These are phyloP conservation scores for Amphimallon solstitiale DNA, from an alignment of 2,888 invertebrate genomes.

Conservation along the genomic window DNA sequence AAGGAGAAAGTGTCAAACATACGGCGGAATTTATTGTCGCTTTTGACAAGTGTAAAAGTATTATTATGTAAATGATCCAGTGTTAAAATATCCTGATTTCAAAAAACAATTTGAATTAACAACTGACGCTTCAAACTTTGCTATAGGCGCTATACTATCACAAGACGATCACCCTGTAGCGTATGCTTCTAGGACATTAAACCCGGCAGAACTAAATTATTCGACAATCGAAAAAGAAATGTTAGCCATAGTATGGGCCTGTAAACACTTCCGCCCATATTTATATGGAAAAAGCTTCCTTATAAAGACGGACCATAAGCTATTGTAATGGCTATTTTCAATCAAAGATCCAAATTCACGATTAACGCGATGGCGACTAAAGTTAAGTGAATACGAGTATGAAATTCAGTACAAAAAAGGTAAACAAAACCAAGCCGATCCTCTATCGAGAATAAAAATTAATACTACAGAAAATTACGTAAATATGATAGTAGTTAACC, in stretches of 20 bases:
- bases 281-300: conserved; percentile 2
- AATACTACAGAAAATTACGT: too few species aligned
- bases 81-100: too few species aligned
- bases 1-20: conserved; percentile 2
- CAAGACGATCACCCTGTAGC: conserved; percentile 43
- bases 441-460: too few species aligned
- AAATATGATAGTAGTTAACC: too few species aligned
- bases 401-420: conserved; percentile 7
- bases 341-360: conserved; percentile 1
- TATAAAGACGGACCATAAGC: conserved; percentile 15
- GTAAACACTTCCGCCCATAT: conserved; percentile 26
- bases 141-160: conserved; percentile 39
- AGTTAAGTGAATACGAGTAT: conserved; percentile 7
- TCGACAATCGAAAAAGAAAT: conserved; percentile 41
- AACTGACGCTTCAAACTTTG: conserved; percentile 36
- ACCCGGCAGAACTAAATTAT: conserved; percentile 39
- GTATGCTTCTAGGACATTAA: conserved; percentile 43
- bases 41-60: neutral
- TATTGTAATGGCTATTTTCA: neutral
- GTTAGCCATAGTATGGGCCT: conserved; percentile 38
- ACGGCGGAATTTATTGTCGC: neutral
- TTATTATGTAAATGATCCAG: conserved; percentile 25
- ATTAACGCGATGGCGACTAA: conserved; percentile 4
- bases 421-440: too few species aligned
- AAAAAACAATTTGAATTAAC: conserved; percentile 35